Percentiles rank a stretch among this genome's conserved stretches.
phyloP scores from a whole-genome alignment of 1,140 invertebrate species.

The Listronotus bonariensis region DNA sequence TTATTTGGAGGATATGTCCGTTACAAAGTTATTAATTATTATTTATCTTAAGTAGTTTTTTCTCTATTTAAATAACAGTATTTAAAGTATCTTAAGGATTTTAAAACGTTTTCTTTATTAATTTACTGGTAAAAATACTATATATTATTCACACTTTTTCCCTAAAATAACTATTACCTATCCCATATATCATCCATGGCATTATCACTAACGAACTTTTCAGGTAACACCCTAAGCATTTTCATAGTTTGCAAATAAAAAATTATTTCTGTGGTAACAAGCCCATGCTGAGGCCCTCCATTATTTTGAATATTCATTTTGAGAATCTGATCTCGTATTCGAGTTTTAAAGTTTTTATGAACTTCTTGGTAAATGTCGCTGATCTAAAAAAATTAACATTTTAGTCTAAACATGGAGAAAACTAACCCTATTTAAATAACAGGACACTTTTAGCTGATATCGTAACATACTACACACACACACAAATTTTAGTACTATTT shows the following conservation, averaged over 20 bases:
- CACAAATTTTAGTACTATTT: no score
- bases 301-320: constrained; percentile 91
- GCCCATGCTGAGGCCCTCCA: constrained; percentile 93
- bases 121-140: constrained; percentile 1
- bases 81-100: background rate
- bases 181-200: constrained; percentile 81
- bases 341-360: constrained; percentile 85
- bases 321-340: constrained; percentile 79
- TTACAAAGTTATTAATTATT: no score
- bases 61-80: background rate
- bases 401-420: constrained; percentile 16
- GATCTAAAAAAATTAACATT: constrained; percentile 50
- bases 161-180: constrained; percentile 57
- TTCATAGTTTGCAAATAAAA: constrained; percentile 94
- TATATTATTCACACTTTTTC: background rate
- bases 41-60: background rate
- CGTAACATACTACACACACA: no score
- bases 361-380: constrained; percentile 80
- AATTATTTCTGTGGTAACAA: constrained; percentile 92
- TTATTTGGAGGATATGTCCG: no score
- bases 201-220: constrained; percentile 72
- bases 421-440: constrained; percentile 2
- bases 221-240: constrained; percentile 79
- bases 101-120: background rate
- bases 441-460: background rate